Evolutionary conservation across 2,888 invertebrate species (phyloP).

Genomic region (Pterostichus niger): DNA sequence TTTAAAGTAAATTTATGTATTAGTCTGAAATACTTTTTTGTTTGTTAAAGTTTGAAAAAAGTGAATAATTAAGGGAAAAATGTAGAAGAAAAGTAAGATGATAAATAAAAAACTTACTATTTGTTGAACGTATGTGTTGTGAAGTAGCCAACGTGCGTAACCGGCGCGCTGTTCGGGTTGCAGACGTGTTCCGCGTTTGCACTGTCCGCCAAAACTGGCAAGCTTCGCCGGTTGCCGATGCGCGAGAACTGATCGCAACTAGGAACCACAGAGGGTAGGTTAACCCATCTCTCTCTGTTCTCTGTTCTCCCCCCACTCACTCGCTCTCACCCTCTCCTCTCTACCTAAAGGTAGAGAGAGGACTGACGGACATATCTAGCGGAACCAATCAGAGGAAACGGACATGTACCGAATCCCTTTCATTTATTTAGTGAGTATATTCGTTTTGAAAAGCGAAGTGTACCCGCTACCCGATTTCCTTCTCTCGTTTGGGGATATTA

Average conservation of each 20-base stretch:
- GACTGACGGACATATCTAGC: slow-evolving; percentile 39
- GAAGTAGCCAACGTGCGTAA: slow-evolving; percentile 7
- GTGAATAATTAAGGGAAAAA: neutral
- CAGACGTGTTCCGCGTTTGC: slow-evolving; percentile 14
- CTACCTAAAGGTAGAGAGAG: neutral
- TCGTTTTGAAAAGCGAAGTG: slow-evolving; percentile 32
- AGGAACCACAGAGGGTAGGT: slow-evolving; percentile 42
- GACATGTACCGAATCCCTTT: slow-evolving; percentile 51
- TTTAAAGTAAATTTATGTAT: too few relatives aligned
- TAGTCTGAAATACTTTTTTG: too few relatives aligned
- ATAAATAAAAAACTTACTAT: slow-evolving; percentile 42
- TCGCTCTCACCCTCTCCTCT: neutral
- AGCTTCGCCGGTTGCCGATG: slow-evolving; percentile 14
- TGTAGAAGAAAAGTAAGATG: neutral
- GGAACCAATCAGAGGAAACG: slow-evolving; percentile 54
- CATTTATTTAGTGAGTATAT: slow-evolving; percentile 50
- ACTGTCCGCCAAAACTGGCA: slow-evolving; percentile 26
- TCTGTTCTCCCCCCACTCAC: neutral
- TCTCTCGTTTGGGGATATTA: slow-evolving; percentile 19
- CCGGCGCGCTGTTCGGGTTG: neutral
- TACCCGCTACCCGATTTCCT: slow-evolving; percentile 29
- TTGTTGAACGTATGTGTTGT: slow-evolving; percentile 15
- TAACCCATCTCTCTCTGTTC: slow-evolving; percentile 30
- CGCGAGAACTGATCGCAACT: slow-evolving; percentile 44
- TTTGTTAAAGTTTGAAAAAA: neutral